Base-by-base conservation (phyloP, 2,888 invertebrate species). In the Ophion ellenae region DNA sequence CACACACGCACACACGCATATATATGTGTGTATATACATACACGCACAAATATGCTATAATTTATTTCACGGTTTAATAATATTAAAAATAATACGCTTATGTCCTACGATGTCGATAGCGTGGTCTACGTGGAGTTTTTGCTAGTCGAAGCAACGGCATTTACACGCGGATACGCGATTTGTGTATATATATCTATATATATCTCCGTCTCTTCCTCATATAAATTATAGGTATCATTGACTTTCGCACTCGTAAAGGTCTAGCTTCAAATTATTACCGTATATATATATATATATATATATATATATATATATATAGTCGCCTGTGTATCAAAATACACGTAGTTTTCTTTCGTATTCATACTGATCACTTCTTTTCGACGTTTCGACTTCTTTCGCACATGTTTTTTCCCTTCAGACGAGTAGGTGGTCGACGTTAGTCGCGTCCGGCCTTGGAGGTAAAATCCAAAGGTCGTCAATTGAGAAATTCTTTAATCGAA, bases 11-110 rank as follows among this genome's bases (percentile, higher is more conserved):
- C 36, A 36, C 0, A 36, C 9, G 14, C 28, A 2, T 40, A 67
- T n/a, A 47, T 70, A 17, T 47, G 28, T 53, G n/a, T 70, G 3
- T 47, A 70, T 47, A 70, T 40, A 67, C 47, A 24, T 70, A 70
- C 53, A 14, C 40, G 36, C 17, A 57, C 20, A 74, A 73, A 77
- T 73, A 36, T 40, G 81, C 73, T 84, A 91, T 91, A 90, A 91
- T 91, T 91, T 91, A 91, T 91, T 91, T 88, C 82, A 88, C 71
- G 84, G 86, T 89, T 89, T 86, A 88, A 89, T 89, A 88, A 87
- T 90, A 90, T 90, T 89, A 90, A 89, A 90, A 90, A 90, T 90
- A 90, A 90, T 89, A 85, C 61, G 67, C 20, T 63, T 75, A 83
- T 87, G 88, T 88, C 88, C 83, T 81, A 53, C 73, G 61, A 90